Percentiles rank a stretch among this genome's conserved stretches.
These are phyloP conservation scores for Tarsius wallacei DNA, from an alignment of 2,797 vertebrate species.

Conservation along the genomic window DNA sequence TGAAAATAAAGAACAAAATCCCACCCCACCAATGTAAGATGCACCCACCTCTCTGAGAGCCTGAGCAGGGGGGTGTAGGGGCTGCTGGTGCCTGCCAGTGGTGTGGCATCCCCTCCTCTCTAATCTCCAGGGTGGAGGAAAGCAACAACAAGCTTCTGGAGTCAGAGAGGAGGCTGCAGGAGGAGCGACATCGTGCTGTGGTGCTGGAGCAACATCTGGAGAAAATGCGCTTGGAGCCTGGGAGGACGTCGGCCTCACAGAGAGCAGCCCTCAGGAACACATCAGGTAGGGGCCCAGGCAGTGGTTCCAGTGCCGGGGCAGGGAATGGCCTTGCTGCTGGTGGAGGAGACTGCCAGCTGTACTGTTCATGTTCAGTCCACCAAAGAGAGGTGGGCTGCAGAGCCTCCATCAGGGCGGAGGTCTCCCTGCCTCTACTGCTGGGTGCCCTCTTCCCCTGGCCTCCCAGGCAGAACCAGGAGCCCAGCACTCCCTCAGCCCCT, in stretches of 20 bases:
- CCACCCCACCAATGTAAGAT: rapidly evolving
- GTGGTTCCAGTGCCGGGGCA: rapidly evolving
- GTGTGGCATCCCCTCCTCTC: neutral
- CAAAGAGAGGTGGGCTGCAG: neutral
- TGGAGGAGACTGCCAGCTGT: neutral
- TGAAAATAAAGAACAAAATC: neutral
- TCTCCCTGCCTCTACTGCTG: neutral
- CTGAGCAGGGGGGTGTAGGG: neutral
- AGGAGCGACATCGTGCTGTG: slow-evolving; percentile 78
- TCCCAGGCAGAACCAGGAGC: neutral
- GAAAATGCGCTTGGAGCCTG: slow-evolving; percentile 88
- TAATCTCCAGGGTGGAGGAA: slow-evolving; percentile 90
- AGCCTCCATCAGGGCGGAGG: neutral
- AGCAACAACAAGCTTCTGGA: slow-evolving; percentile 87
- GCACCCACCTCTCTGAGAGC: neutral
- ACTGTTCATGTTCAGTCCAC: rapidly evolving
- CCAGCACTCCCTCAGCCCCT: neutral
- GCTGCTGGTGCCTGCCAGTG: neutral
- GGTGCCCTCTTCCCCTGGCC: neutral
- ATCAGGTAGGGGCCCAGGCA: slow-evolving; percentile 79
- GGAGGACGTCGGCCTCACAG: slow-evolving; percentile 57
- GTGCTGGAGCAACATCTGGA: slow-evolving; percentile 91
- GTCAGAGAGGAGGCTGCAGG: slow-evolving; percentile 89
- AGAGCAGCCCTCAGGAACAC: slow-evolving; percentile 76
- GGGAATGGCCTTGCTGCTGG: rapidly evolving